phyloP scores from a whole-genome alignment of 2,113 vertebrate species.

The Tachysurus fulvidraco region DNA sequence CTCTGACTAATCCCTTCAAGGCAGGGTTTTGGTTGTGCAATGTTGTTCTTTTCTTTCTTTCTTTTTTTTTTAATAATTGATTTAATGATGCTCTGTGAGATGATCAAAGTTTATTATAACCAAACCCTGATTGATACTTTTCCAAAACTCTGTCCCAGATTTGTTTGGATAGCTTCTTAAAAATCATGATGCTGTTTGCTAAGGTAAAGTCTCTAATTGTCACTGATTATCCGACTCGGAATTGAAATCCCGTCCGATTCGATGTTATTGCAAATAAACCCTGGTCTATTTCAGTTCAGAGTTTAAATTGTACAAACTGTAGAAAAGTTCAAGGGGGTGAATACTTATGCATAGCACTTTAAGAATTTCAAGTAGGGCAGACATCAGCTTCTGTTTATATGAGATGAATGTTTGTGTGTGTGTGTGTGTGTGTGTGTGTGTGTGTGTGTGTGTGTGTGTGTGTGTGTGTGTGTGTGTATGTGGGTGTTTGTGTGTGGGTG shows the following conservation, averaged over 20 bases:
- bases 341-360: not conserved
- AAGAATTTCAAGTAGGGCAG: not conserved
- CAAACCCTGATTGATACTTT: not conserved
- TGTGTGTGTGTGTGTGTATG: not conserved
- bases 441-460: slow-evolving; percentile 23
- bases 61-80: not conserved
- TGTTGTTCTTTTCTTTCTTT: not conserved
- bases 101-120: not conserved
- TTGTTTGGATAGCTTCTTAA: not conserved
- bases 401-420: not conserved
- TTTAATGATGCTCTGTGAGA: not conserved
- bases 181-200: not conserved
- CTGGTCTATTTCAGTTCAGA: not conserved
- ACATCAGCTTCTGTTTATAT: not conserved
- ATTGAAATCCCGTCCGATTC: not conserved
- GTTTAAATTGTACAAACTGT: not conserved
- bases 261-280: not conserved
- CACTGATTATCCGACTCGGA: not conserved
- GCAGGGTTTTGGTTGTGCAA: not conserved
- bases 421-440: slow-evolving; percentile 12
- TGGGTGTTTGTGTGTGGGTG: too few relatives aligned
- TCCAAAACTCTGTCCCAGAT: not conserved
- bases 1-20: not conserved
- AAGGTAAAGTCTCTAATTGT: not conserved
- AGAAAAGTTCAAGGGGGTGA: not conserved